Conservation (phyloP, 1,140 invertebrate genomes). For the Calliphora vicina region DNA sequence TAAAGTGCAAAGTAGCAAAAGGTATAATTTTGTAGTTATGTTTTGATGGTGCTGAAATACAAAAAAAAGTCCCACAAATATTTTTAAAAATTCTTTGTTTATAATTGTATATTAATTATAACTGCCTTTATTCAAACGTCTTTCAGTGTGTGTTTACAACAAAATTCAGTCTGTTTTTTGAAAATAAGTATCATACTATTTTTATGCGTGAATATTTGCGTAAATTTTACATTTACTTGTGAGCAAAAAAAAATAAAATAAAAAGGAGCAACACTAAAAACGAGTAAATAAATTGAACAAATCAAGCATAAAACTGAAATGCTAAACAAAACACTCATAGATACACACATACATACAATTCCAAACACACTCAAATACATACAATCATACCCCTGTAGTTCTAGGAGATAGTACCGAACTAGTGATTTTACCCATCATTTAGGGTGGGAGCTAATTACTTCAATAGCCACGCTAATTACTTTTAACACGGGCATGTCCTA, state of each 20-base stretch:
- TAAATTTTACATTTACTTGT: slow-evolving; percentile 23
- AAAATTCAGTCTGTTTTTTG: not conserved
- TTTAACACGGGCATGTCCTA: no score
- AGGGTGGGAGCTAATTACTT: no score
- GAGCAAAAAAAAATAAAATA: not conserved
- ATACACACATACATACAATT: not conserved
- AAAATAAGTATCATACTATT: slow-evolving; percentile 18
- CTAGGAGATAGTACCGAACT: no score
- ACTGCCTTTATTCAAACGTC: not conserved
- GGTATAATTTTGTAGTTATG: no score
- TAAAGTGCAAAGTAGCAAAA: no score
- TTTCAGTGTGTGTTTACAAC: not conserved
- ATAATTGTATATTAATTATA: no score
- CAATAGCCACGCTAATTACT: no score
- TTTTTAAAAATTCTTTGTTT: no score
- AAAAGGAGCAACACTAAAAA: slow-evolving; percentile 1
- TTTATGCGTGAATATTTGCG: slow-evolving; percentile 22
- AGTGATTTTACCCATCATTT: no score
- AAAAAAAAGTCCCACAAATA: no score
- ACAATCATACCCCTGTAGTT: no score
- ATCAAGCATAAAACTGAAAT: slow-evolving; percentile 30
- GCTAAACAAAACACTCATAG: not conserved
- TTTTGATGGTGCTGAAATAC: no score
- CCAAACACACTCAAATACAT: not conserved
- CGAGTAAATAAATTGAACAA: slow-evolving; percentile 31